phyloP scores from a whole-genome alignment of 2,797 vertebrate genomes.

The Pipistrellus pygmaeus region DNA sequence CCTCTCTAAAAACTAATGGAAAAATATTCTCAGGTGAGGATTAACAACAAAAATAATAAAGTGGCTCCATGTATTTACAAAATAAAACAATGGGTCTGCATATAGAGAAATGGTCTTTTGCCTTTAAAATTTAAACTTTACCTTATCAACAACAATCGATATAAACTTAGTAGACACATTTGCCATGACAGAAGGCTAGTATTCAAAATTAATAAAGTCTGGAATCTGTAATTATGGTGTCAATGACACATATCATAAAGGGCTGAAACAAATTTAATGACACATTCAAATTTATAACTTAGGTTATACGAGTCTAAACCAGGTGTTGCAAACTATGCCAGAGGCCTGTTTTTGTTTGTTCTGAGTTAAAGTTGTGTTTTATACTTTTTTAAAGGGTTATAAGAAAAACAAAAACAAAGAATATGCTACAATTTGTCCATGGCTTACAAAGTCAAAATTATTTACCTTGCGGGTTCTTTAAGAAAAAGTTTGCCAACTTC shows the following conservation, averaged over 20 bases:
- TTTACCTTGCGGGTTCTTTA: neutral
- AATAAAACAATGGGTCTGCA: neutral
- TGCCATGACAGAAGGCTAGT: neutral
- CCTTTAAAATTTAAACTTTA: conserved; percentile 49
- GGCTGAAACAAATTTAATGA: neutral
- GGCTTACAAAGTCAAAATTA: conserved; percentile 29
- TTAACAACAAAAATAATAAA: no score
- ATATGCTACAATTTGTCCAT: neutral
- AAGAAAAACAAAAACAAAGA: neutral
- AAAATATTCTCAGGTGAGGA: no score
- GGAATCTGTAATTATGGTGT: neutral
- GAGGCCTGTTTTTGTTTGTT: neutral
- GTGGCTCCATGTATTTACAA: no score
- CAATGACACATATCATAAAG: neutral
- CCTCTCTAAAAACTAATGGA: no score
- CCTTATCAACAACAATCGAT: neutral
- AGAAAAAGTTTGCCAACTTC: conserved; percentile 35
- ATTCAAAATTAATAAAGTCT: conserved; percentile 36
- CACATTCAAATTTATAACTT: neutral
- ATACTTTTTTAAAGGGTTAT: neutral
- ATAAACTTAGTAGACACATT: conserved; percentile 27
- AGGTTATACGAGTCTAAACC: neutral
- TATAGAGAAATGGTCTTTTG: neutral
- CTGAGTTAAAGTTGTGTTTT: neutral
- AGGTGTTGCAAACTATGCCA: conserved; percentile 9